Evolutionary conservation across 2,888 invertebrate species (phyloP).

Genomic region (Xestoiulus laeticollis): DNA sequence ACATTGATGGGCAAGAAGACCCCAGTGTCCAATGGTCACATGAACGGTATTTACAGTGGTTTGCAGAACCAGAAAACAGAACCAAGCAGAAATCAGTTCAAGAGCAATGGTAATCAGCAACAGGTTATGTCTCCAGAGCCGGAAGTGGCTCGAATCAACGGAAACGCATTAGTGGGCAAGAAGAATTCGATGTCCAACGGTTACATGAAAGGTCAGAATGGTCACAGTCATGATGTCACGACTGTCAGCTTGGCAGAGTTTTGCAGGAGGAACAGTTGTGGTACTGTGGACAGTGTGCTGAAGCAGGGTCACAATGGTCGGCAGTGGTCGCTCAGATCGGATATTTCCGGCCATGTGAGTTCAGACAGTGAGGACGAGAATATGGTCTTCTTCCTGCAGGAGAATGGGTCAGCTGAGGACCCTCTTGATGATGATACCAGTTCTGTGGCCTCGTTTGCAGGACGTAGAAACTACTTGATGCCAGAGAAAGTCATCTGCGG

Average conservation of each 20-base stretch:
- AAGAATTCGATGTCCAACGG: background rate
- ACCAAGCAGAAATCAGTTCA: background rate
- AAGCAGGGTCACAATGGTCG: background rate
- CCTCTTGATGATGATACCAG: background rate
- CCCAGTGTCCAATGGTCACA: background rate
- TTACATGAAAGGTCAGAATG: background rate
- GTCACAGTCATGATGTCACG: background rate
- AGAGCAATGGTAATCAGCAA: background rate
- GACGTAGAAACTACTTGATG: slow-evolving; percentile 47
- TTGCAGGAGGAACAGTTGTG: background rate
- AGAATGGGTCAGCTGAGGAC: background rate
- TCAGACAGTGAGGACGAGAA: slow-evolving; percentile 36
- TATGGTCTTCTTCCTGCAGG: slow-evolving; percentile 5
- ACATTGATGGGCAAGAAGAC: background rate
- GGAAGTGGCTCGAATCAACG: background rate
- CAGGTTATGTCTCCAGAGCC: background rate
- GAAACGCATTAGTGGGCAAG: background rate
- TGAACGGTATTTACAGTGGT: background rate
- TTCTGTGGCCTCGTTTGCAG: slow-evolving; percentile 46
- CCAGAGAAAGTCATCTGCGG: slow-evolving; percentile 76
- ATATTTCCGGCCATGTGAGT: background rate
- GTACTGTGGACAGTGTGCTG: background rate
- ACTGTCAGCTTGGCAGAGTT: slow-evolving; percentile 2
- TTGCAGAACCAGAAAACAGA: background rate
- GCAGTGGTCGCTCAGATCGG: background rate